phyloP scores from a whole-genome alignment of 2,113 vertebrate genomes.

The Vireo altiloquus region DNA sequence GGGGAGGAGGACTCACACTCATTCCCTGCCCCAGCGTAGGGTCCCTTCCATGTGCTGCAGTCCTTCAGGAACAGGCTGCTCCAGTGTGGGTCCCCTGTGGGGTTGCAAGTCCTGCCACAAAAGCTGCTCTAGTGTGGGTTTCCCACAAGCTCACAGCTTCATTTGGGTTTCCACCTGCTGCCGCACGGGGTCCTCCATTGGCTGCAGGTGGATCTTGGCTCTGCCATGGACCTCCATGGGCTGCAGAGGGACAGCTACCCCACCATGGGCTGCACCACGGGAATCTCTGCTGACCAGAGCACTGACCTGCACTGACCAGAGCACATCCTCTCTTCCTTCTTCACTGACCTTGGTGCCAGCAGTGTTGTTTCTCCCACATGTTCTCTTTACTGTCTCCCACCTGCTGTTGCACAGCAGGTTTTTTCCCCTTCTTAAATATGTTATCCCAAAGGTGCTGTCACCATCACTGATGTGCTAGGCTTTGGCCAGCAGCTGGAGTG shows the following conservation, averaged over 20 bases:
- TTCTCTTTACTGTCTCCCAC: neutral
- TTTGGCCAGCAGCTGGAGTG: neutral
- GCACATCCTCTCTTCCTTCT: neutral
- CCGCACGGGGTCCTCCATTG: rapidly evolving
- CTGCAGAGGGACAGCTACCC: neutral
- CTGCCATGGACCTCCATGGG: neutral
- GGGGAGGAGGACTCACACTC: neutral
- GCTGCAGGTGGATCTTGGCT: neutral
- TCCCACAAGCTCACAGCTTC: neutral
- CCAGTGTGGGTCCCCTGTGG: too few relatives aligned
- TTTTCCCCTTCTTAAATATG: neutral
- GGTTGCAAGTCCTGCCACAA: neutral
- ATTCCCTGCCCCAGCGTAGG: rapidly evolving
- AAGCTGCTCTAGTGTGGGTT: neutral
- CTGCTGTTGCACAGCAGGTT: neutral
- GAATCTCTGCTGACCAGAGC: neutral
- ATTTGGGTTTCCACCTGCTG: neutral
- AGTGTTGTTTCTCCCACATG: neutral
- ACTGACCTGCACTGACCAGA: neutral
- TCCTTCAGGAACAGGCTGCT: neutral
- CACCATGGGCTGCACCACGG: rapidly evolving
- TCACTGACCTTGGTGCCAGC: neutral
- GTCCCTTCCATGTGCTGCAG: neutral
- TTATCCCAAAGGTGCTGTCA: neutral
- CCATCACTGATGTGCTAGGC: rapidly evolving